Evolutionary conservation across 2,888 invertebrate species (phyloP), one percentile per base, ranked within the genome.

Genomic region (Hypsopygia costalis): DNA sequence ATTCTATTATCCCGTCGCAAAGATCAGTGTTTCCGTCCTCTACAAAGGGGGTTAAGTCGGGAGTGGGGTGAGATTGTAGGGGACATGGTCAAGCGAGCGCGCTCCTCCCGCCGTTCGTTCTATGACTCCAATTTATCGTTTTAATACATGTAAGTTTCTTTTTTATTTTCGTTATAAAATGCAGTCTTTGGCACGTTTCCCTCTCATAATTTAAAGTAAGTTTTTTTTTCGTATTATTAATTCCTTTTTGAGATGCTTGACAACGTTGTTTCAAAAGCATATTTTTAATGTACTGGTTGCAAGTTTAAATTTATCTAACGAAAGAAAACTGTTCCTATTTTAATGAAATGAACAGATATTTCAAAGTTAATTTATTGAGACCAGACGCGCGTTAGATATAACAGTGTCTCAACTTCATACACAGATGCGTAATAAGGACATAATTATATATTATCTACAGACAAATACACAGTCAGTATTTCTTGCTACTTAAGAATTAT

Each of bases 91-190:
- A 73, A 72, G 64, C 68, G 58, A 52, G 54, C 55, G 52, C 50
- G 48, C 55, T 49, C 52, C 55, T 45, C 51, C 41, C 59, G 16
- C 4, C 16, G 16, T 16, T 16, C 16, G 16, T 58, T 59, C 62
- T 62, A 53, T 62, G 61, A 68, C 66, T 64, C 68, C 69, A 68
- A 71, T 69, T 70, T 70, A 73, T 70, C 60, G 67, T 73, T 70
- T 64, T 65, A 67, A 68, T 65, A 65, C 67, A 67, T 68, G 66
- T 65, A 62, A 56, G 56, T 47, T 39, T 41, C 58, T 61, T 58
- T 59, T 59, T 59, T 59, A 55, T 58, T 63, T 57, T 55, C 50
- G 48, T 57, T 61, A 50, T 51, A 34, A 38, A 43, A 20, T 20
- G 10, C n/a, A 22, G 25, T 28, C 25, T 33, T 42, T 40, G 31